Percentiles rank a stretch among this genome's conserved stretches.
These are phyloP conservation scores for Leptothorax acervorum DNA, from an alignment of 2,888 invertebrate species.

Conservation along the genomic window DNA sequence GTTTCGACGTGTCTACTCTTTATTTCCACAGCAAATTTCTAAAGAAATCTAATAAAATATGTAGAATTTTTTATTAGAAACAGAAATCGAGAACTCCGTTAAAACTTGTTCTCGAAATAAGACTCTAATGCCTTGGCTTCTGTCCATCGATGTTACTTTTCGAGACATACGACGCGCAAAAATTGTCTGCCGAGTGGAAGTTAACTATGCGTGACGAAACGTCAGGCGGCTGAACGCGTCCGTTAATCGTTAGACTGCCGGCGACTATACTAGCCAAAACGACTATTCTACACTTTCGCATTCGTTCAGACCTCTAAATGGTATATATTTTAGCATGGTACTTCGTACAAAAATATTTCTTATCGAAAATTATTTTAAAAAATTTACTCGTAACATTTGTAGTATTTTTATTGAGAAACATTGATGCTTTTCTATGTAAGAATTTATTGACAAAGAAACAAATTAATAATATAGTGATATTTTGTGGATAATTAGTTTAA, in stretches of 20 bases:
- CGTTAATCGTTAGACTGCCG: conserved; percentile 34
- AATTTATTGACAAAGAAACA: background rate
- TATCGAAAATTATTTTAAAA: background rate
- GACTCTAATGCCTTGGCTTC: background rate
- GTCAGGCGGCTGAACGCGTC: conserved; percentile 23
- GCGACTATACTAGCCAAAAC: conserved; percentile 5
- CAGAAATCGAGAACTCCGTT: background rate
- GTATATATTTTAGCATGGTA: background rate
- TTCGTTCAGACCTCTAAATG: background rate
- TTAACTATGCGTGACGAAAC: conserved; percentile 42
- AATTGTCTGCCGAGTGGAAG: conserved; percentile 35
- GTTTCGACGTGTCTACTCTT: background rate
- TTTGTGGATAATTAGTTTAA: background rate
- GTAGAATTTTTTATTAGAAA: background rate
- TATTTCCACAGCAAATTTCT: background rate
- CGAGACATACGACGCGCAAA: conserved; percentile 23
- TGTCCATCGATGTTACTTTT: conserved; percentile 10
- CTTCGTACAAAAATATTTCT: background rate
- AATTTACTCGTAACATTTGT: background rate
- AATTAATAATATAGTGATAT: background rate
- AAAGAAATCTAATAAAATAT: background rate
- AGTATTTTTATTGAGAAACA: background rate
- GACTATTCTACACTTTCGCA: background rate
- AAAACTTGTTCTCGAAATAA: background rate
- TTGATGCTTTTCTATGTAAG: background rate